phyloP scores from a whole-genome alignment of 2,888 invertebrate genomes.

The Zaprionus bogoriensis region DNA sequence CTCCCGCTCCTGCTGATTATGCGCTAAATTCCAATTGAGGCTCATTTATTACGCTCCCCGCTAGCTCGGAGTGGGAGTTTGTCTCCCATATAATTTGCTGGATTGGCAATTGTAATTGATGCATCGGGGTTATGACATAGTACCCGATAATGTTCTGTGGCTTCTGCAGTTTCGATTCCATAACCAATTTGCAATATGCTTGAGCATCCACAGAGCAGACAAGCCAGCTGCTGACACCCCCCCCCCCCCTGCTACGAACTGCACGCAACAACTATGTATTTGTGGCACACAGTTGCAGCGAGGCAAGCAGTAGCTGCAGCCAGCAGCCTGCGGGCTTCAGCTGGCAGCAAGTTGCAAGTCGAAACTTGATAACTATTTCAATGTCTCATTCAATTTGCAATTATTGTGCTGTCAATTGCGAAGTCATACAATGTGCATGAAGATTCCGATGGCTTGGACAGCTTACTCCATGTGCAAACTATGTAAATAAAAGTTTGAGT shows the following conservation, averaged over 20 bases:
- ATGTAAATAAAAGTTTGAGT: no score
- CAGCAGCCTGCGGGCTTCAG: conserved; percentile 21
- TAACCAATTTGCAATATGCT: conserved; percentile 34
- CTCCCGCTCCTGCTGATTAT: conserved; percentile 54
- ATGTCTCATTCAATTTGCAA: background rate
- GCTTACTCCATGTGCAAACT: no score
- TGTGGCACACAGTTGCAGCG: background rate
- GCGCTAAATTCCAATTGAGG: conserved; percentile 70
- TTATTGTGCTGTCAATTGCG: conserved; percentile 9
- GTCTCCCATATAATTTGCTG: conserved; percentile 62
- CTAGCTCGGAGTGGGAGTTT: no score
- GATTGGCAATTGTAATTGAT: conserved; percentile 66
- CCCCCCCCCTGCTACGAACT: background rate
- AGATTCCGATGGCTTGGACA: no score
- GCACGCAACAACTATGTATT: no score
- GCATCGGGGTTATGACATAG: conserved; percentile 71
- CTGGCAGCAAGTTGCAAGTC: conserved; percentile 13
- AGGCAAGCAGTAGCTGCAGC: background rate
- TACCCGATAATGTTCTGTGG: conserved; percentile 60
- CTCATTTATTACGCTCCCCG: conserved; percentile 67
- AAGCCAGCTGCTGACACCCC: conserved; percentile 23
- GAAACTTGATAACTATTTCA: conserved; percentile 33
- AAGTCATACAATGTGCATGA: background rate
- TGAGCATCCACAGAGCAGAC: conserved; percentile 17
- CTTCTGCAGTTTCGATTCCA: background rate